Evolutionary conservation across 1,140 invertebrate species (phyloP).

Genomic region (Ips nitidus): DNA sequence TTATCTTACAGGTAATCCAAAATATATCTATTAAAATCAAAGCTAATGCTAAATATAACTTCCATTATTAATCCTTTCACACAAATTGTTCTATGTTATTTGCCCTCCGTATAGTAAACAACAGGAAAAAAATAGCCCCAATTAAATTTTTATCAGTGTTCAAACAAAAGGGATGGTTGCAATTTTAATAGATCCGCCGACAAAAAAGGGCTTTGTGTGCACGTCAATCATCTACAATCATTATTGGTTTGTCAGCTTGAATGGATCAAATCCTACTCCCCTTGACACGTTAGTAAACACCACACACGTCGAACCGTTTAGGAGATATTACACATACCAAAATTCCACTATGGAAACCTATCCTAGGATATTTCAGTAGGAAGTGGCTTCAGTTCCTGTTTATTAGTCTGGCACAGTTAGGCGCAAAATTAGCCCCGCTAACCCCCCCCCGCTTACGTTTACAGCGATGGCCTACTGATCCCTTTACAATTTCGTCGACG

Average conservation of each 20-base stretch:
- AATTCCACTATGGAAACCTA: no score
- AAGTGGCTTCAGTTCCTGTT: no score
- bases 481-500: constrained; percentile 20
- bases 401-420: no score
- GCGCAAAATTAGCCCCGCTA: no score
- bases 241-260: not conserved
- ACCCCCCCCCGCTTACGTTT: not conserved
- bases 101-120: not conserved
- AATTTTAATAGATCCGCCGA: not conserved
- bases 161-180: constrained; percentile 4
- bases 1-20: no score
- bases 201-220: constrained; percentile 5
- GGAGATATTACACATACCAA: no score
- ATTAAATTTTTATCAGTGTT: not conserved
- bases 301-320: no score
- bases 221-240: constrained; percentile 1
- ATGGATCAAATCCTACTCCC: not conserved
- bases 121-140: not conserved
- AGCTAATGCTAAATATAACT: no score
- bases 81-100: not conserved
- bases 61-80: not conserved
- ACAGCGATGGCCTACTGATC: constrained; percentile 1
- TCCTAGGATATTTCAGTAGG: no score
- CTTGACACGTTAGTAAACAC: no score
- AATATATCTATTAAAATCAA: no score